Evolutionary conservation across 30 jellyfish, hydroid and myxozoan genomes (phyloP), one percentile per base, ranked within the genome.

Genomic region (Cassiopea xamachana): DNA sequence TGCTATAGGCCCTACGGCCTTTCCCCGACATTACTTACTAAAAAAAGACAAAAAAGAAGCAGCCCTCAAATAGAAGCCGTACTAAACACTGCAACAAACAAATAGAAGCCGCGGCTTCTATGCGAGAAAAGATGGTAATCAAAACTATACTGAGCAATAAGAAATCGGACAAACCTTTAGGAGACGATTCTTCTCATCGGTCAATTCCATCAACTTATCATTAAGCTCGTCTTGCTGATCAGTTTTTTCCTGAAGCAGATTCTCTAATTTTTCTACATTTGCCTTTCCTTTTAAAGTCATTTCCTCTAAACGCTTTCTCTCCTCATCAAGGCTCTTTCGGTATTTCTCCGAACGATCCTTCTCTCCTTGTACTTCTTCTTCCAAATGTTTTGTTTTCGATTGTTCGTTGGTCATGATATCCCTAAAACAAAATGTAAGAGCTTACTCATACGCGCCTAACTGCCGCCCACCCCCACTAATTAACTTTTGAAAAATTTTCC

Each of bases 171-270:
- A 47, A 69, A 84, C 92, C 92, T 84, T 73, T 7, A 84, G 48
- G 70, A 87, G 48, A 46, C 94, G 89, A 59, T 50, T 67, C 55
- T 59, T 89, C 67, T 90, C 92, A 13, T 72, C 97, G 0, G 64
- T 58, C 8, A 79, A 5, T 39, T 82, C 86, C 43, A 50, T 60
- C 16, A 79, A 18, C 27, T 47, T 60, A 12, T 81, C 89, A 18
- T 69, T 45, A 16, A 79, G 89, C 27, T 64, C 79, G 16, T 81
- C 77, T n/a, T 81, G 60, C 70, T 74, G 68, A 27, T 73, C 89
- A 43, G 81, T 43, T 58, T 90, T 91, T 76, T 48, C 92, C 15
- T 60, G 71, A 17, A 89, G 73, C 82, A 80, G 39, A 12, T 48
- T 68, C 18, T 73, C 86, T 17, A 89, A 59, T 46, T 89, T 86